phyloP scores from a whole-genome alignment of 37 sponge, comb jelly and placozoan genomes.

The Dysidea cf. avara region DNA sequence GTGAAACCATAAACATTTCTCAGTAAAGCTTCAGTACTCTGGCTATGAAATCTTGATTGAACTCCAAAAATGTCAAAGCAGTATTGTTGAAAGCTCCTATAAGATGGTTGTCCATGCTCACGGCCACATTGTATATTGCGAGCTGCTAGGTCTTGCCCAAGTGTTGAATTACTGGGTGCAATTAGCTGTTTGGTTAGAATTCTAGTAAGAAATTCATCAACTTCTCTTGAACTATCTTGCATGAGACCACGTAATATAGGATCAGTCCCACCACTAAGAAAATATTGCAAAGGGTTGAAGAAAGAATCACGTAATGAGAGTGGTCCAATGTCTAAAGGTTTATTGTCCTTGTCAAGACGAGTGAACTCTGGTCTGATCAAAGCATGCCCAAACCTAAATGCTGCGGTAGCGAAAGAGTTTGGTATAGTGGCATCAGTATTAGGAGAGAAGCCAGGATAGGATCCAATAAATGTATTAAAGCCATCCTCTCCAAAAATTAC shows the following conservation, averaged over 20 bases:
- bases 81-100: slow-evolving; percentile 55
- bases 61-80: slow-evolving; percentile 31
- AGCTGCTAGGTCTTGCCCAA: slow-evolving; percentile 80
- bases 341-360: too few relatives aligned
- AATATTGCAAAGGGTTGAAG: too few relatives aligned
- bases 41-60: slow-evolving; percentile 18
- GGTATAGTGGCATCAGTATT: too few relatives aligned
- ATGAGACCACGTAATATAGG: slow-evolving; percentile 67
- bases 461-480: too few relatives aligned
- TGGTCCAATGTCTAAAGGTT: too few relatives aligned
- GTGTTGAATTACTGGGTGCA: slow-evolving; percentile 3
- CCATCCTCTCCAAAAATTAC: too few relatives aligned
- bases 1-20: slow-evolving; percentile 50
- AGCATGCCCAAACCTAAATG: too few relatives aligned
- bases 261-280: slow-evolving; percentile 63
- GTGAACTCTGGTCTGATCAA: slow-evolving; percentile 62
- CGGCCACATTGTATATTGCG: slow-evolving; percentile 87
- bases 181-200: slow-evolving; percentile 70
- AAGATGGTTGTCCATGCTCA: slow-evolving; percentile 84
- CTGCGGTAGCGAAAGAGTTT: too few relatives aligned
- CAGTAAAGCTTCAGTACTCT: slow-evolving; percentile 26
- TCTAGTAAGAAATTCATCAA: slow-evolving; percentile 73
- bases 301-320: too few relatives aligned
- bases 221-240: slow-evolving; percentile 58
- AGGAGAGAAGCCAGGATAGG: too few relatives aligned